Conservation (phyloP, 2,888 invertebrate species). For the Brachynemurus nebulosus region DNA sequence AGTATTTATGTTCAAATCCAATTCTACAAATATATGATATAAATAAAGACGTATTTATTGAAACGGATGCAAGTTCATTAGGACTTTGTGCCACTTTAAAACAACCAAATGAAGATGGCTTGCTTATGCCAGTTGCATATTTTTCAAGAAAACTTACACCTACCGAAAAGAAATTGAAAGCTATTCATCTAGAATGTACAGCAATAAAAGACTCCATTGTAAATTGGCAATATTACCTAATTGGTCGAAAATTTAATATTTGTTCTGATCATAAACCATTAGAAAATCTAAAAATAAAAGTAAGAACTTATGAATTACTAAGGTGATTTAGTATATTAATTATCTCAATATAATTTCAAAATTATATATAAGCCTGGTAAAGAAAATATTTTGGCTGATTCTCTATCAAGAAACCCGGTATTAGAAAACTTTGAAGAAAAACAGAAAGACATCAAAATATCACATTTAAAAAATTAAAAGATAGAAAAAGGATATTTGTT, state of each 20-base stretch:
- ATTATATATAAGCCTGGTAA: conserved; percentile 13
- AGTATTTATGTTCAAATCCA: conserved; percentile 16
- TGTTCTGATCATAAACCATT: conserved; percentile 16
- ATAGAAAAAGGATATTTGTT: conserved; percentile 12
- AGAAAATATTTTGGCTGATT: conserved; percentile 14
- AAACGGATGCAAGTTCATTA: conserved; percentile 16
- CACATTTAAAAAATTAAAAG: conserved; percentile 12
- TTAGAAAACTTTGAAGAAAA: conserved; percentile 13
- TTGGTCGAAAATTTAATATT: conserved; percentile 15
- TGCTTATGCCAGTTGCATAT: conserved; percentile 15
- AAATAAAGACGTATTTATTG: conserved; percentile 13
- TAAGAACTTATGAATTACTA: conserved; percentile 16
- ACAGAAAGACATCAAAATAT: conserved; percentile 11
- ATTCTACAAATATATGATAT: conserved; percentile 17
- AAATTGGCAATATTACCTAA: conserved; percentile 18
- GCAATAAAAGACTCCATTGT: conserved; percentile 18
- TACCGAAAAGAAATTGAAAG: conserved; percentile 15
- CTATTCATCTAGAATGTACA: conserved; percentile 17
- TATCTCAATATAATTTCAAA: conserved; percentile 14
- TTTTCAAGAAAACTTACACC: conserved; percentile 16
- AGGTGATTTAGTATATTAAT: conserved; percentile 11
- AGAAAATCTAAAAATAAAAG: conserved; percentile 18
- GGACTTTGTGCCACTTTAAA: conserved; percentile 17
- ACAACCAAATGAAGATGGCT: conserved; percentile 14
- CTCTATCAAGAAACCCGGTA: conserved; percentile 16